Evolutionary conservation across 1,140 invertebrate genomes (phyloP).

Genomic region (Pseudomyrmex sp.): DNA sequence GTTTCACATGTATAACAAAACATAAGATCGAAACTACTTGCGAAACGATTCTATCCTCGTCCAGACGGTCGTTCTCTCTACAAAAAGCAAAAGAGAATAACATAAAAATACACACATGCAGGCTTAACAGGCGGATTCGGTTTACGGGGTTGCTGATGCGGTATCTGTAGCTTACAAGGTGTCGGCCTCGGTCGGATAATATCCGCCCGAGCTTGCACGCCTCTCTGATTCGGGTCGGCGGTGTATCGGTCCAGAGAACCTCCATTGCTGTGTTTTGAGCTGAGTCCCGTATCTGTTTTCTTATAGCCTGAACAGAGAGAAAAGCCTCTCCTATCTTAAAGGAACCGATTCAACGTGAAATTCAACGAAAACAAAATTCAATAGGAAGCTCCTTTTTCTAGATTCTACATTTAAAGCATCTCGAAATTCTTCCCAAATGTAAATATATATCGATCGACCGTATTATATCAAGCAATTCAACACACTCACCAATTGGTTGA

Average conservation of each 20-base stretch:
- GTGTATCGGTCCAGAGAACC: slow-evolving; percentile 91
- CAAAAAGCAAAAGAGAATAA: slow-evolving; percentile 58
- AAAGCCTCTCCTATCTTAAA: slow-evolving; percentile 33
- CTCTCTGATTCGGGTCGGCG: slow-evolving; percentile 91
- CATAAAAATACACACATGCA: slow-evolving; percentile 84
- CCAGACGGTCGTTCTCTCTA: not conserved
- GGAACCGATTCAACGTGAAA: not conserved
- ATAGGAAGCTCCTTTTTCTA: too few relatives aligned
- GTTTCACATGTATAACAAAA: slow-evolving; percentile 23
- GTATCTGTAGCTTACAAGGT: slow-evolving; percentile 87
- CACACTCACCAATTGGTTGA: slow-evolving; percentile 85
- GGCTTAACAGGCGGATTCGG: slow-evolving; percentile 82
- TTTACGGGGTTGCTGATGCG: slow-evolving; percentile 81
- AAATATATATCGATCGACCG: too few relatives aligned
- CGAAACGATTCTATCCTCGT: slow-evolving; percentile 26
- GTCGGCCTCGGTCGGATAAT: slow-evolving; percentile 90
- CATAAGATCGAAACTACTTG: slow-evolving; percentile 24
- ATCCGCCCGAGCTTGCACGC: slow-evolving; percentile 87
- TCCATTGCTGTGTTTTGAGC: slow-evolving; percentile 87
- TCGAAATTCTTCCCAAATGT: too few relatives aligned
- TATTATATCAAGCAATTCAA: too few relatives aligned
- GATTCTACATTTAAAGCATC: too few relatives aligned
- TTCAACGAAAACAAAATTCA: too few relatives aligned
- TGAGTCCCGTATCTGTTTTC: slow-evolving; percentile 88
- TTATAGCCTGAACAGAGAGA: slow-evolving; percentile 87